These are phyloP conservation scores for Sarcophaga peregrina DNA, from an alignment of 1,140 invertebrate genomes.

Conservation along the genomic window DNA sequence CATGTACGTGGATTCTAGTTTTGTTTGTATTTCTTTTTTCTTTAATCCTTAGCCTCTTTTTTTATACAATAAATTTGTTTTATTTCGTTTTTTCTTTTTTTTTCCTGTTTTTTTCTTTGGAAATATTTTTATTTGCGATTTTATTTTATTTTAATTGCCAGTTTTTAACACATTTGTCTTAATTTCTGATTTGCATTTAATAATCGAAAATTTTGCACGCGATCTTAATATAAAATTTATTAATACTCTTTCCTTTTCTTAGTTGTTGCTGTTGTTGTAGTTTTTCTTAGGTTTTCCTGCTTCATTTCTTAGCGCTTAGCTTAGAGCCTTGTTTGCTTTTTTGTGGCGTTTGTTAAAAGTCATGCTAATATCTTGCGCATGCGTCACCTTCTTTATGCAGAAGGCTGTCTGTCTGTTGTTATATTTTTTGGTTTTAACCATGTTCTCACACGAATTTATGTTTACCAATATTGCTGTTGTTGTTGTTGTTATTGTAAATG, in stretches of 20 bases:
- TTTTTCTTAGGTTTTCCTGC: slow-evolving; percentile 15
- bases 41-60: neutral
- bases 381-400: slow-evolving; percentile 23
- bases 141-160: slow-evolving; percentile 34
- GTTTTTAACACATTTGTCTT: slow-evolving; percentile 38
- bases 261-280: neutral
- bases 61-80: slow-evolving; percentile 4
- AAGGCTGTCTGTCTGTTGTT: neutral
- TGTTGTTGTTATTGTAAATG: slow-evolving; percentile 11
- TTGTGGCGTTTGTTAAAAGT: neutral
- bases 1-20: no score
- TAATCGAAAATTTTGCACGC: slow-evolving; percentile 32
- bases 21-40: no score
- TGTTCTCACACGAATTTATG: slow-evolving; percentile 29
- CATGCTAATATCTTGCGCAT: slow-evolving; percentile 32
- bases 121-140: slow-evolving; percentile 2
- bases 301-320: neutral
- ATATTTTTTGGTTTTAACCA: neutral
- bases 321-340: slow-evolving; percentile 11
- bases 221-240: slow-evolving; percentile 37
- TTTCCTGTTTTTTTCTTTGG: neutral
- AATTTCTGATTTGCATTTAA: slow-evolving; percentile 40
- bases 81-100: neutral
- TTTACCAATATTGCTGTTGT: neutral
- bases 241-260: neutral